Evolutionary conservation across 2,888 invertebrate genomes (phyloP).

Genomic region (Coleophora deauratella): DNA sequence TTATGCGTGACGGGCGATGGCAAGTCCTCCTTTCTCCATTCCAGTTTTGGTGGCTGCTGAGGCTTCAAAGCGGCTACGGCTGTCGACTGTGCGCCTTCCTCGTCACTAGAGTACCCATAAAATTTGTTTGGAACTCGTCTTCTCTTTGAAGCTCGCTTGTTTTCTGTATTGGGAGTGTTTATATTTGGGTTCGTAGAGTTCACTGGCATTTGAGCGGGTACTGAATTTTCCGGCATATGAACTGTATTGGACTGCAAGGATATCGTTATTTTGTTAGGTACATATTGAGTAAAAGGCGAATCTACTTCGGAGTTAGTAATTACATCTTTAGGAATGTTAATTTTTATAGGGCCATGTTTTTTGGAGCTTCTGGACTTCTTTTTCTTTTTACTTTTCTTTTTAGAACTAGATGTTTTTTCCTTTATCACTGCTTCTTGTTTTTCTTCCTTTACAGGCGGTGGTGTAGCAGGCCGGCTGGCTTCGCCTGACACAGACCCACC

Average conservation of each 20-base stretch:
- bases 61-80: constrained; percentile 67
- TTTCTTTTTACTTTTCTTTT: constrained; percentile 81
- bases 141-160: constrained; percentile 84
- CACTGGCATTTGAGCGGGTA: constrained; percentile 14
- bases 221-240: constrained; percentile 55
- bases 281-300: constrained; percentile 23
- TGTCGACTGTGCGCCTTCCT: constrained; percentile 75
- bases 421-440: constrained; percentile 16
- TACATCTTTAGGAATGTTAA: constrained; percentile 75
- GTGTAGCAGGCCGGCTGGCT: constrained; percentile 76
- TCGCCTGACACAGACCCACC: constrained; percentile 74
- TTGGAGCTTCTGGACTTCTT: constrained; percentile 65
- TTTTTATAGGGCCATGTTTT: constrained; percentile 70
- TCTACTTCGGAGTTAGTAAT: constrained; percentile 45
- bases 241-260: constrained; percentile 68
- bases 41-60: constrained; percentile 76
- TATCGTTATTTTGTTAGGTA: constrained; percentile 65
- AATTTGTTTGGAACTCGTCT: constrained; percentile 88
- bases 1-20: constrained; percentile 73
- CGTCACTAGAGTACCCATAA: constrained; percentile 91
- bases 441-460: constrained; percentile 51
- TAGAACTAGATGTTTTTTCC: constrained; percentile 62
- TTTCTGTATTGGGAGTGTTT: constrained; percentile 58
- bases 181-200: constrained; percentile 16
- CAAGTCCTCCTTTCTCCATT: constrained; percentile 83